Percentiles rank a stretch among this genome's conserved stretches.
These are phyloP conservation scores for Conopomorpha cramerella DNA, from an alignment of 1,140 invertebrate genomes.

Conservation along the genomic window DNA sequence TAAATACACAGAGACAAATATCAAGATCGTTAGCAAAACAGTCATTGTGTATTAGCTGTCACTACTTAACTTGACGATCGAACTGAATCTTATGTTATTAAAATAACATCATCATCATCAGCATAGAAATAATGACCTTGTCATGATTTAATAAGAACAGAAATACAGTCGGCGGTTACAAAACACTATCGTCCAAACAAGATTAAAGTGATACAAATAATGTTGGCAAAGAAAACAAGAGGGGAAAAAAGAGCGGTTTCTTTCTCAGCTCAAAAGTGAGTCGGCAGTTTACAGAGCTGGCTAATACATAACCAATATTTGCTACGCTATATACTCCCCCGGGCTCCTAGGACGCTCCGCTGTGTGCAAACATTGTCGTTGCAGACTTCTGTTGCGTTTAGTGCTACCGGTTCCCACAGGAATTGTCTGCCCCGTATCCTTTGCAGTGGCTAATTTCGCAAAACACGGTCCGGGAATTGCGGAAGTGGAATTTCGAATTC, in stretches of 20 bases:
- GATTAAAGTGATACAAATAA: no score
- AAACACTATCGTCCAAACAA: no score
- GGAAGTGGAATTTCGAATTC: no score
- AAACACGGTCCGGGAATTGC: background rate
- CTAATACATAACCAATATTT: constrained; percentile 50
- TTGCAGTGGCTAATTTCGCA: background rate
- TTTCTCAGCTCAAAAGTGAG: constrained; percentile 26
- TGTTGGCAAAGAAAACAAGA: constrained; percentile 5
- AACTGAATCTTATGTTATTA: no score
- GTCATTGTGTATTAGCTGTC: no score
- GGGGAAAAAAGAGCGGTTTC: constrained; percentile 10
- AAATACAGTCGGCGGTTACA: no score
- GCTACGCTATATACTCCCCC: constrained; percentile 17
- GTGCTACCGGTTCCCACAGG: constrained; percentile 5
- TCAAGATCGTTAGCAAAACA: no score
- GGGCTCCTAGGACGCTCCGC: constrained; percentile 20
- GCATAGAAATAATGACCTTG: no score
- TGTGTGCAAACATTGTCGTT: constrained; percentile 29
- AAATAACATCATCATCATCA: no score
- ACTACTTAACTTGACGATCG: no score
- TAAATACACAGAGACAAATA: no score
- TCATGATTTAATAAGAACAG: no score
- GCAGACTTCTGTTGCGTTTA: constrained; percentile 17
- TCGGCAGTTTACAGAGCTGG: constrained; percentile 15
- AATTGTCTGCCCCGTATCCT: background rate